These are phyloP conservation scores for Sardina pilchardus DNA, from an alignment of 2,113 vertebrate genomes.

Conservation along the genomic window DNA sequence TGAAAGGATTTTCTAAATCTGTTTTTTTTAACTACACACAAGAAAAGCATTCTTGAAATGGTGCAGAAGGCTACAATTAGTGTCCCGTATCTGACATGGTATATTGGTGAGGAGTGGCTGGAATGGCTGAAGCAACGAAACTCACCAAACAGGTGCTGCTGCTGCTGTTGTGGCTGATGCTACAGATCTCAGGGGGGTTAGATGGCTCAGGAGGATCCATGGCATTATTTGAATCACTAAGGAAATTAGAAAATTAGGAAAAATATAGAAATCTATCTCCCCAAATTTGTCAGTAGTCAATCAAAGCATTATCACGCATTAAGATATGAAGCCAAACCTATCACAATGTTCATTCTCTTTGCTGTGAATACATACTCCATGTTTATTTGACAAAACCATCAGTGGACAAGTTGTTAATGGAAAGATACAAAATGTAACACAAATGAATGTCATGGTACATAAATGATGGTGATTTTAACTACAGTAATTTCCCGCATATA, in stretches of 20 bases:
- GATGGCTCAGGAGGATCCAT: neutral
- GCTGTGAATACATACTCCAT: too few species aligned
- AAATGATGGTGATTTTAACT: neutral
- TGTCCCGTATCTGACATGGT: neutral
- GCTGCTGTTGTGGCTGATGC: slow-evolving; percentile 4
- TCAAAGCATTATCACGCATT: neutral
- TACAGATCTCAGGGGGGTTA: slow-evolving; percentile 27
- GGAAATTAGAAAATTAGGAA: neutral
- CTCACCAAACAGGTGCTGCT: slow-evolving; percentile 36
- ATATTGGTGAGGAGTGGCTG: neutral
- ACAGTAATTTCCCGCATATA: too few species aligned
- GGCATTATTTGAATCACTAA: slow-evolving; percentile 26
- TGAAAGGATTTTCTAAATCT: neutral
- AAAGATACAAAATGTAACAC: neutral
- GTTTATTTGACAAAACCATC: neutral
- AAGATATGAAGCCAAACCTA: too few species aligned
- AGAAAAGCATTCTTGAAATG: neutral
- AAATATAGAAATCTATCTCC: neutral
- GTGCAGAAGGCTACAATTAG: neutral
- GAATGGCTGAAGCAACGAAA: neutral
- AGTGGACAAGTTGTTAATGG: neutral
- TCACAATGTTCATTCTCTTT: too few species aligned
- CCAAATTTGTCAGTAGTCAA: neutral
- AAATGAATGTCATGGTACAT: neutral
- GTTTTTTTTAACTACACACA: neutral